phyloP scores from a whole-genome alignment of 2,797 vertebrate genomes.

The Enteromius argenteus region DNA sequence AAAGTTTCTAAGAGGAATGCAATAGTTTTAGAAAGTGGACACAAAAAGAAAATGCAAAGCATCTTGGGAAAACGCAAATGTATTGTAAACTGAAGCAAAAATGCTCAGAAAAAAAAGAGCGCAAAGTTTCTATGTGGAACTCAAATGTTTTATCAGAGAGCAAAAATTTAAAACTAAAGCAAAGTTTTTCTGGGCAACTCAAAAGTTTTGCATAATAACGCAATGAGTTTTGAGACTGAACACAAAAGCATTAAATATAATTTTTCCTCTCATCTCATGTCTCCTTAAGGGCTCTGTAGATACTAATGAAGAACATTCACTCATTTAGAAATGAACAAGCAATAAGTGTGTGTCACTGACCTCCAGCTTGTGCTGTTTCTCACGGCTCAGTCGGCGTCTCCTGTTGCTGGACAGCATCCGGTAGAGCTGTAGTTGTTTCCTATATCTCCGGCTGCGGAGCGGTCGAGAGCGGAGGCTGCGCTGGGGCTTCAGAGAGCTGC shows the following conservation, averaged over 20 bases:
- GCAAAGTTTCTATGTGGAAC: not conserved
- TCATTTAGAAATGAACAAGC: not conserved
- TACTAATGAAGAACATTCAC: not conserved
- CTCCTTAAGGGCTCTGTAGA: not conserved
- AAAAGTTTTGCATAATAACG: not conserved
- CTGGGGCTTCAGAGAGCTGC: not conserved
- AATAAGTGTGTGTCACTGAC: not conserved
- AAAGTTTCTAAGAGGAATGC: not conserved
- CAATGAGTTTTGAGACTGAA: not conserved
- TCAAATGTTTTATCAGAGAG: not conserved
- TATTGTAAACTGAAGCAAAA: no score
- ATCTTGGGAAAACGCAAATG: no score
- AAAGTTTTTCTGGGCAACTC: not conserved
- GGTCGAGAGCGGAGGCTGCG: not conserved
- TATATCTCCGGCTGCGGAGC: conserved; percentile 22
- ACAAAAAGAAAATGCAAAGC: no score
- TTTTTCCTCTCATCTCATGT: not conserved
- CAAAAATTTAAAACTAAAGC: not conserved
- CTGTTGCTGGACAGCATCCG: conserved; percentile 24
- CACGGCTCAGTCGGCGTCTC: conserved; percentile 7
- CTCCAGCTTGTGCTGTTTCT: conserved; percentile 13
- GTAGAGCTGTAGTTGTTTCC: conserved; percentile 46
- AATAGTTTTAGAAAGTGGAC: no score
- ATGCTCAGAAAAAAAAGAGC: no score
- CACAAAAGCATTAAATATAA: not conserved